Evolutionary conservation across 1,140 invertebrate genomes (phyloP), one percentile per base, ranked within the genome.

Genomic region (Monochamus saltuarius): DNA sequence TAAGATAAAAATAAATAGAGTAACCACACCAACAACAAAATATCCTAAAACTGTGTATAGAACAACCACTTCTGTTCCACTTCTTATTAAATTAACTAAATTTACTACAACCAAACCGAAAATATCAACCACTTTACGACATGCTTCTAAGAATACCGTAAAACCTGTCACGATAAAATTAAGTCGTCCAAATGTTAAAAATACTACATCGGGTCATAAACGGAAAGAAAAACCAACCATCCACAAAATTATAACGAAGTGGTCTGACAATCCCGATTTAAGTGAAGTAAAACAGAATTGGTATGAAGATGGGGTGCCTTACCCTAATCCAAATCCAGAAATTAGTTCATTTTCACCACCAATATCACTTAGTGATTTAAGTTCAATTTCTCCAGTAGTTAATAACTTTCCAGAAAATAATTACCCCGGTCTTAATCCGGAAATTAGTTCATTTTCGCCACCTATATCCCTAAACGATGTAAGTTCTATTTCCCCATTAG

Each of bases 361-460:
- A 35, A 64, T 69, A 49, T 69, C 71, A 8, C 52, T 72, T 42
- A 62, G 29, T 43, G 59, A 57, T 34, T 11, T 56, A 42, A 40
- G 53, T 35, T 40, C 39, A 14, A 56, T 56, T 10, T 34, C 22
- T 29, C 22, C 22, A 29, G 22, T 6, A 29, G 22, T 29, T 2
- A 29, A 6, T 6, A 6, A 29, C 22, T 29, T 29, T 6, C 22
- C 6, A 3, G 22, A 29, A 2, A 29, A 29, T 29, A 29, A 29
- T 11, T 64, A 66, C 35, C 71, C 71, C 0, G 69, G 61, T 45
- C 71, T 70, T 1, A 68, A 61, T 35, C 72, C 72, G 7, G 69
- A 72, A 65, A 67, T 74, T 11, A 65, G 40, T 14, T 72, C 68
- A 7, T 64, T 67, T 49, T 73, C 70, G 7, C 72, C 72, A n/a